A percentile compares a stretch with the other conserved stretches of the same genome.
phyloP scores from a whole-genome alignment of 2,888 invertebrate species.

The Galeopsomyia nigrocyanea region DNA sequence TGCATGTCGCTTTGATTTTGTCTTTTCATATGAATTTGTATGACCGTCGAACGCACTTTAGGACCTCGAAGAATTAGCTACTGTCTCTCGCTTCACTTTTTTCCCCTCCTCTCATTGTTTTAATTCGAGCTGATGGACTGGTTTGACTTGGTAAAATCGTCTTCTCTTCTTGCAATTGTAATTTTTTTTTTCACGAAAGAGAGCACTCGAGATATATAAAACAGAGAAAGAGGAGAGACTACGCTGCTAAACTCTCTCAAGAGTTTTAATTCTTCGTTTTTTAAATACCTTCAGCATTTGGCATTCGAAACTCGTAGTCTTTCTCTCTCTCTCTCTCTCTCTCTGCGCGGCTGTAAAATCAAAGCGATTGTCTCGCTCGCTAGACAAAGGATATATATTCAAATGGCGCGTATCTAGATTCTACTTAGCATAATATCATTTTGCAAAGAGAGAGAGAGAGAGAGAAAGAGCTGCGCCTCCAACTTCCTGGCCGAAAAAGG shows the following conservation, averaged over 20 bases:
- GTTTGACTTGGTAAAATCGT: slow-evolving; percentile 24
- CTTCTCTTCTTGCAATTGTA: neutral
- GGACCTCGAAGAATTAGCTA: neutral
- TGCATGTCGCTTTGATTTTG: slow-evolving; percentile 40
- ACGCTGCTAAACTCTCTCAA: too few relatives aligned
- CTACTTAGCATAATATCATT: slow-evolving; percentile 36
- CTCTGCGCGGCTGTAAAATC: slow-evolving; percentile 9
- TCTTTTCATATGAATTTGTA: slow-evolving; percentile 34
- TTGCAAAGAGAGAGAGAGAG: slow-evolving; percentile 7
- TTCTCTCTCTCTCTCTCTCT: too few relatives aligned
- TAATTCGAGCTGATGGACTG: slow-evolving; percentile 10
- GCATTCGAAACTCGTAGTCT: slow-evolving; percentile 29
- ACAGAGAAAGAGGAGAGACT: too few relatives aligned
- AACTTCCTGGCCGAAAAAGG: slow-evolving; percentile 13
- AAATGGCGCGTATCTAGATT: slow-evolving; percentile 36
- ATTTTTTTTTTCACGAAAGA: too few relatives aligned
- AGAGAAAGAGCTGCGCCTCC: neutral
- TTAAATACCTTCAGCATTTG: neutral
- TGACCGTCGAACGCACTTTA: slow-evolving; percentile 21
- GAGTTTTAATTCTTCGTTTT: too few relatives aligned
- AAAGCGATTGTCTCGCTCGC: slow-evolving; percentile 19
- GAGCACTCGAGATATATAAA: too few relatives aligned
- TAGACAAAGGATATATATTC: slow-evolving; percentile 28
- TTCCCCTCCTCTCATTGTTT: slow-evolving; percentile 1
- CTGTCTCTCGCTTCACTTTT: neutral